Conservation (phyloP, 2,888 invertebrate genomes). For the Luperina nickerlii region DNA sequence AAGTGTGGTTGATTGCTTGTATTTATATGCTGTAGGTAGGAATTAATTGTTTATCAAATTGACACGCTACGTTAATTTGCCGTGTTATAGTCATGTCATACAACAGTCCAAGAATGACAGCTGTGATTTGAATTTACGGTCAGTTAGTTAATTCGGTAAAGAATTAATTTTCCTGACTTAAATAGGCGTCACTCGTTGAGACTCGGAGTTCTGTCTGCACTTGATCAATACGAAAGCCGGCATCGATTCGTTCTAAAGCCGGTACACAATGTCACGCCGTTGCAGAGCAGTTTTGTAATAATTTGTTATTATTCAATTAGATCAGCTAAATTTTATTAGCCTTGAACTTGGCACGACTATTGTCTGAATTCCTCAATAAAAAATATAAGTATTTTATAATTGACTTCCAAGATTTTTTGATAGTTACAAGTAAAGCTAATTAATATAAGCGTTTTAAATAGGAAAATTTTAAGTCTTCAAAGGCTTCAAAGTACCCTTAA, state of each 20-base stretch:
- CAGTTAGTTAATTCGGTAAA: too few species aligned
- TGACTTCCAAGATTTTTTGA: too few species aligned
- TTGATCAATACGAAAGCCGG: slow-evolving; percentile 10
- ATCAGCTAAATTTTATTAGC: neutral
- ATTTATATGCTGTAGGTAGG: too few species aligned
- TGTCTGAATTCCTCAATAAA: neutral
- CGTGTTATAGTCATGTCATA: too few species aligned
- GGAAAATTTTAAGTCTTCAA: too few species aligned
- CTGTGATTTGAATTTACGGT: too few species aligned
- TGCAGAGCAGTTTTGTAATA: neutral
- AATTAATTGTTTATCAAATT: neutral
- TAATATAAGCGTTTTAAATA: too few species aligned
- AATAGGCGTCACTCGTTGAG: neutral
- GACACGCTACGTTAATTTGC: neutral
- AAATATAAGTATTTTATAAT: neutral
- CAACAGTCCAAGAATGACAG: too few species aligned
- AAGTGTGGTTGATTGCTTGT: too few species aligned
- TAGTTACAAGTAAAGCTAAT: too few species aligned
- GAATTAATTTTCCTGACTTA: neutral
- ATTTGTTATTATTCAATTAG: neutral
- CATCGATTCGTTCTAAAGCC: neutral
- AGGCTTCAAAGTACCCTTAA: too few species aligned
- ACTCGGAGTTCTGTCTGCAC: neutral
- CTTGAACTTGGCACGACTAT: slow-evolving; percentile 5
- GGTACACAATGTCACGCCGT: neutral